These are phyloP conservation scores for Drosophila nannoptera DNA, from an alignment of 1,140 invertebrate species.

Conservation along the genomic window DNA sequence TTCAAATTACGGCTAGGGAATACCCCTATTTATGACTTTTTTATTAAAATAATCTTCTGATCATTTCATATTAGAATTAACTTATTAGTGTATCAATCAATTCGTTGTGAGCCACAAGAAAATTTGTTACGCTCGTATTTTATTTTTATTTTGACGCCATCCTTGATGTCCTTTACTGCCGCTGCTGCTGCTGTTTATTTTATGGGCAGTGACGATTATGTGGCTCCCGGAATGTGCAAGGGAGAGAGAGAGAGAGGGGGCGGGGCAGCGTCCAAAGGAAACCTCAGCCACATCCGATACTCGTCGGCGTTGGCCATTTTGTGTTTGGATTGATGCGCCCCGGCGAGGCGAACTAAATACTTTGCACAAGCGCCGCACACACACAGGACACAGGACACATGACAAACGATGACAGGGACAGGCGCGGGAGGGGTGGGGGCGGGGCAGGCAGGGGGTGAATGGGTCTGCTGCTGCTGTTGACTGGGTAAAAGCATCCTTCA, in stretches of 20 bases:
- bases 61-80: neutral
- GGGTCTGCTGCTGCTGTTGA: constrained; percentile 34
- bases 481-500: constrained; percentile 74
- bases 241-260: neutral
- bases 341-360: constrained; percentile 69
- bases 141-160: constrained; percentile 76
- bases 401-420: constrained; percentile 72
- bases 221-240: constrained; percentile 25
- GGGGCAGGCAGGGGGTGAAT: neutral
- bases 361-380: constrained; percentile 56
- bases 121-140: constrained; percentile 43
- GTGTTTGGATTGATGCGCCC: constrained; percentile 77
- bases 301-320: constrained; percentile 66
- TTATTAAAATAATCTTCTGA: neutral
- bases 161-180: constrained; percentile 22
- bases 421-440: neutral
- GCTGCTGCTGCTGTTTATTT: constrained; percentile 69
- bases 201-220: constrained; percentile 73
- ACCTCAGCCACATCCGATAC: constrained; percentile 77
- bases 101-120: neutral
- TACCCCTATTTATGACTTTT: neutral
- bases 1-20: too few species aligned
- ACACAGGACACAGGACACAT: constrained; percentile 56
- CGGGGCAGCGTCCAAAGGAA: constrained; percentile 46
- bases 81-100: constrained; percentile 2